Evolutionary conservation across 2,113 vertebrate genomes (phyloP), one percentile per base, ranked within the genome.

Genomic region (Oncorhynchus masou): DNA sequence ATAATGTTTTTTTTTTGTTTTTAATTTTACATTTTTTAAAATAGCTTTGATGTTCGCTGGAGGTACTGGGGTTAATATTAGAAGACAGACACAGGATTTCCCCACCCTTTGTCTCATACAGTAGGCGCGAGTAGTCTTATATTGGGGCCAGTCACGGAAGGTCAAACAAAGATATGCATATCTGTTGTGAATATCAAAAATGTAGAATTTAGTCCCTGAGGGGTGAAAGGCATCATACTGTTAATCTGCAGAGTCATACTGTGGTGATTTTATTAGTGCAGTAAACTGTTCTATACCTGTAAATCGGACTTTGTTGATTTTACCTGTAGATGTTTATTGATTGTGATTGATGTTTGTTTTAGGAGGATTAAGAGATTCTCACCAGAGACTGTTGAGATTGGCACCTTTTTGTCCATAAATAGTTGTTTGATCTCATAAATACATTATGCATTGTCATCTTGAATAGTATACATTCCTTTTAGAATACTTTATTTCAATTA

Each of bases 1-100:
- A 34, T 34, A 34, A 34, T 31, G 29, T 31, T 31, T 31, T 1
- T 6, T 34, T 6, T 5, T 31, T 34, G 6, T 34, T 6, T 34
- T 6, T 34, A 6, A n/a, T n/a, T n/a, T n/a, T n/a, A n/a, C n/a
- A n/a, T n/a, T n/a, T n/a, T n/a, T n/a, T n/a, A n/a, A n/a, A 34
- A 34, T 34, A 6, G 11, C 68, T 29, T 29, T 25, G 22, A 8
- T 29, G 2, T 27, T 16, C 7, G 12, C 22, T 66, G 24, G 64
- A 66, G 29, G 34, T 48, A 1, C 1, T 39, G 12, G 78, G 84
- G 85, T 78, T 74, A 71, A 79, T 77, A 86, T 83, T 79, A 83
- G 31, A 74, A 59, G 66, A 84, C 70, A 68, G 27, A 74, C 13
- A 57, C 12, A 20, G 49, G 13, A 12, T 39, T 24, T 27, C 5